Base-by-base conservation (phyloP, 2,113 vertebrate genomes). In the Ophthalmolycus amberensis region DNA sequence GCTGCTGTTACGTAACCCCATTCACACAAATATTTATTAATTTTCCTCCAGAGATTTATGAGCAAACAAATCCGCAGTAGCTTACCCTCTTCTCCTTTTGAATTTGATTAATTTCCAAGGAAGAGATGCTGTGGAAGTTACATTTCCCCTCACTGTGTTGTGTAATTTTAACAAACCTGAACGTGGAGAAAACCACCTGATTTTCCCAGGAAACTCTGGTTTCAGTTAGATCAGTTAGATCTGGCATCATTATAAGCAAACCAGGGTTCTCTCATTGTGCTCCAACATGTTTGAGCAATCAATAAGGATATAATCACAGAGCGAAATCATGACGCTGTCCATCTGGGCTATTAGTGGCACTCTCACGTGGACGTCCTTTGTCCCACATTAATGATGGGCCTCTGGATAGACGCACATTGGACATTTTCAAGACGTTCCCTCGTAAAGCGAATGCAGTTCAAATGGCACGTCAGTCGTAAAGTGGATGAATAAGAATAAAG, bases 1-100 rank as follows among this genome's bases (percentile, higher is more conserved):
- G 56, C 12, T 79, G 54, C 12, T 70, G 34, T 58, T 32, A 4
- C 22, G 4, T 69, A 67, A 73, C 42, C 18, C 4, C 2, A 32
- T 9, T 48, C 20, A 14, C 71, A 46, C 16, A 27, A 52, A 50
- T 29, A 20, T 65, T 63, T 76, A 0, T 37, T 42, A 12, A 54
- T 18, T 70, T 44, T n/a, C 34, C 34, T 34, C 34, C 34, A 62
- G 9, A 50, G 46, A 69, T 77, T 77, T 46, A 64, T 32, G 42
- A 34, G 1, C 9, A 9, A 34, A 32, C 32, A 83, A 29, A 15
- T 58, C 27, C 65, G 29, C 32, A 27, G n/a, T 27, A 71, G 77
- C 40, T 71, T 68, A 65, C 59, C 79, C 77, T 78, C 56, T 68
- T 50, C 44, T 32, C 18, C 11, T 37, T 50, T 48, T 62, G 5